These are phyloP conservation scores for Siniperca scherzeri DNA, from an alignment of 2,797 vertebrate genomes.

Conservation along the genomic window DNA sequence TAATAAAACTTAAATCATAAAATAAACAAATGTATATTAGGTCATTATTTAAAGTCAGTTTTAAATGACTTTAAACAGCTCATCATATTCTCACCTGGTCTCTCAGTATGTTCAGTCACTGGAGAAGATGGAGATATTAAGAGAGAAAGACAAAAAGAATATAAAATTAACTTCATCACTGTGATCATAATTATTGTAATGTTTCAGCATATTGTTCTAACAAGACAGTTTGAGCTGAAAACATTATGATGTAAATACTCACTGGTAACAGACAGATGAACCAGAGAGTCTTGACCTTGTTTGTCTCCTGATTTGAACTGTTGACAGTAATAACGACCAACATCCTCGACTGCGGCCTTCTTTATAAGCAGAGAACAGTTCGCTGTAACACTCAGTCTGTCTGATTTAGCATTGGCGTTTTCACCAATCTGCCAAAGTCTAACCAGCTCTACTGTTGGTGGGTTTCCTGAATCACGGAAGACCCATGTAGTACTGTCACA, in stretches of 20 bases:
- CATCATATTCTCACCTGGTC: too few relatives aligned
- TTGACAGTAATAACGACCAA: too few relatives aligned
- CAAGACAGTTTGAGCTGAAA: neutral
- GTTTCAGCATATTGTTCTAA: neutral
- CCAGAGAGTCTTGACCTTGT: too few relatives aligned
- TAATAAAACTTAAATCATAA: too few relatives aligned
- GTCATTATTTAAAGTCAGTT: too few relatives aligned
- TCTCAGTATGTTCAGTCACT: neutral
- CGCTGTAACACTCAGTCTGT: constrained; percentile 31
- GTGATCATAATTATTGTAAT: neutral
- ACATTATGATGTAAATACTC: constrained; percentile 39
- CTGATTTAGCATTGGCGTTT: neutral
- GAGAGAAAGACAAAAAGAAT: neutral
- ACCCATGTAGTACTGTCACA: neutral
- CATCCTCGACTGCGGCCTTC: constrained; percentile 10
- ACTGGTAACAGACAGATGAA: too few relatives aligned
- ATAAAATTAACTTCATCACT: neutral
- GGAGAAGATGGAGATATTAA: neutral
- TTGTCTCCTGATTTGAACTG: neutral
- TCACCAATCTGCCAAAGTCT: neutral
- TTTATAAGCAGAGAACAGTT: constrained; percentile 57
- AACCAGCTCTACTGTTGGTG: rapidly evolving
- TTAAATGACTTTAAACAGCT: too few relatives aligned
- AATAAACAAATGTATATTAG: too few relatives aligned
- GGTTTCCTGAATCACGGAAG: rapidly evolving